These are phyloP conservation scores for Blennius ocellaris DNA, from an alignment of 2,113 vertebrate genomes.

Conservation along the genomic window DNA sequence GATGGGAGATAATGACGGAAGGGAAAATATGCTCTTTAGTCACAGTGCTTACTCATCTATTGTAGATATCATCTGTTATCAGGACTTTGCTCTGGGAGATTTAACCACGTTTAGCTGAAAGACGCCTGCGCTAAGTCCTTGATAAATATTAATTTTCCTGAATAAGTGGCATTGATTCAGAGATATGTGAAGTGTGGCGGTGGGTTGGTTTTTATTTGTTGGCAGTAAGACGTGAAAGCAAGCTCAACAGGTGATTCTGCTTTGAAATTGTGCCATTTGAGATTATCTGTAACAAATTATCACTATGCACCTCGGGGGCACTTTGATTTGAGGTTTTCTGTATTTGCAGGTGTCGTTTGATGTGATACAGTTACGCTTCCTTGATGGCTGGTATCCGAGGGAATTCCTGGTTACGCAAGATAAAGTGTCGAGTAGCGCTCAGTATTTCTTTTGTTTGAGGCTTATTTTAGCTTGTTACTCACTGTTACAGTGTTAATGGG, in stretches of 20 bases:
- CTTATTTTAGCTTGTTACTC: no score
- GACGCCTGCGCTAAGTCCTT: constrained; percentile 50
- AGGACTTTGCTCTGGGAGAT: constrained; percentile 40
- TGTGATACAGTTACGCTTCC: background rate
- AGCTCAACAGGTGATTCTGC: background rate
- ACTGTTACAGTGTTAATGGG: no score
- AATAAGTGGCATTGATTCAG: constrained; percentile 34
- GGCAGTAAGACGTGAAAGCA: background rate
- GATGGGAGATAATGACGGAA: constrained; percentile 51
- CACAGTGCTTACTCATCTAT: constrained; percentile 48
- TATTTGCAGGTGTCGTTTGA: background rate
- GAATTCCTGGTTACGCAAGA: background rate
- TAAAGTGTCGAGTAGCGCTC: background rate
- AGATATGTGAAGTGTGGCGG: constrained; percentile 10
- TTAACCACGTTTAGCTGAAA: constrained; percentile 54
- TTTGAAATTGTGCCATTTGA: constrained; percentile 2
- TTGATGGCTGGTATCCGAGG: background rate
- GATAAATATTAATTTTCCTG: constrained; percentile 53
- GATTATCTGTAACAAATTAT: constrained; percentile 20
- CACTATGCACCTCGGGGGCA: background rate
- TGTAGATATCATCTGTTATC: constrained; percentile 69
- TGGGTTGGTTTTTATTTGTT: constrained; percentile 8
- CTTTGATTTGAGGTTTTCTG: background rate
- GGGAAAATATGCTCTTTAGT: constrained; percentile 61
- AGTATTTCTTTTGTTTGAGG: no score